Percentiles rank a stretch among this genome's conserved stretches.
Evolutionary conservation across 2,888 invertebrate genomes (phyloP).

Genomic region (Meghimatium bilineatum): DNA sequence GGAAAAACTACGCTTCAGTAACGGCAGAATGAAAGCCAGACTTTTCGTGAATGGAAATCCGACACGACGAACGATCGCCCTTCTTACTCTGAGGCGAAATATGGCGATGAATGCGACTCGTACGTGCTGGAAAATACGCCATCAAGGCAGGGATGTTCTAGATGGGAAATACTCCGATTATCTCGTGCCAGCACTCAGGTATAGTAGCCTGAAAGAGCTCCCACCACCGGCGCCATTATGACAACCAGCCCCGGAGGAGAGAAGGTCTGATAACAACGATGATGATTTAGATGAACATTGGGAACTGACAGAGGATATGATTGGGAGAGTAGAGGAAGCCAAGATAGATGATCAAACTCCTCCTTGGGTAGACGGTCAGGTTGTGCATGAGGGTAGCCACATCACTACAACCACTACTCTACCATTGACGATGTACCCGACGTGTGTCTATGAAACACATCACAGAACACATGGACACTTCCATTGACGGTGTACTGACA

Average conservation of each 20-base stretch:
- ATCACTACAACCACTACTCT: background rate
- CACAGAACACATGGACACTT: conserved; percentile 19
- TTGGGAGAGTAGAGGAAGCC: background rate
- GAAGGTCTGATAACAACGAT: background rate
- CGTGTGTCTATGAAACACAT: conserved; percentile 48
- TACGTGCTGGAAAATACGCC: conserved; percentile 66
- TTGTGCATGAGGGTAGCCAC: background rate
- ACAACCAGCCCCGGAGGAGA: conserved; percentile 22
- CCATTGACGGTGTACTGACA: conserved; percentile 10
- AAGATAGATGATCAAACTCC: background rate
- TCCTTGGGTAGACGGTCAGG: background rate
- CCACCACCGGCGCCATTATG: conserved; percentile 45
- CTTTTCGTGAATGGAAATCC: conserved; percentile 45
- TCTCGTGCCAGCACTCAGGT: conserved; percentile 52
- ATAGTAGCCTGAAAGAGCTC: conserved; percentile 42
- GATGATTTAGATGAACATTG: conserved; percentile 14
- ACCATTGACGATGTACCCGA: conserved; percentile 10
- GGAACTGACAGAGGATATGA: background rate
- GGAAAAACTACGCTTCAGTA: conserved; percentile 43
- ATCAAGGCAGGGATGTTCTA: conserved; percentile 61
- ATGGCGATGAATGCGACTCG: conserved; percentile 60
- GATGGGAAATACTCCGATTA: conserved; percentile 66
- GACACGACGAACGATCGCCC: conserved; percentile 55
- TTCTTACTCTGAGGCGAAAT: conserved; percentile 62
- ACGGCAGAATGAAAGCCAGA: conserved; percentile 49